Evolutionary conservation across 2,888 invertebrate genomes (phyloP).

Genomic region (Eretmocerus hayati): DNA sequence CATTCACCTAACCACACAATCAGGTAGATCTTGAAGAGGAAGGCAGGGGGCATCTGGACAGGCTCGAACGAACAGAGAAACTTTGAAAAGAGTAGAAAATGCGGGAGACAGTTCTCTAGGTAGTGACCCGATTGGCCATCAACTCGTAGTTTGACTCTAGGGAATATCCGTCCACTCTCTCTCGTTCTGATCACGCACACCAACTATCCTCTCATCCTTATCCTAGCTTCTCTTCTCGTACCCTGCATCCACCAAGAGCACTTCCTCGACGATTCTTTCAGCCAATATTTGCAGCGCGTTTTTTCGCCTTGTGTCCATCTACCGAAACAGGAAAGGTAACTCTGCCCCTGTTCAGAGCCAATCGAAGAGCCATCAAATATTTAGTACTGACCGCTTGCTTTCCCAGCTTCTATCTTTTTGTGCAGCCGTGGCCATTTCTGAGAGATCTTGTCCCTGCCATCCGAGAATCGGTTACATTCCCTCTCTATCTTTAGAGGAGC

Average conservation of each 20-base stretch:
- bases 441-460: not conserved
- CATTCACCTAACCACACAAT: too few relatives aligned
- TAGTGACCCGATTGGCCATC: constrained; percentile 40
- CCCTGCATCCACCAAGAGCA: constrained; percentile 13
- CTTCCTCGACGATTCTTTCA: constrained; percentile 19
- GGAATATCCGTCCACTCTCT: constrained; percentile 31
- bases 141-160: constrained; percentile 32
- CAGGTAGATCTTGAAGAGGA: too few relatives aligned
- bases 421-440: not conserved
- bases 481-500: constrained; percentile 28
- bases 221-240: constrained; percentile 18
- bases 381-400: constrained; percentile 35
- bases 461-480: not conserved
- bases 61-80: too few relatives aligned
- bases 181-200: constrained; percentile 17
- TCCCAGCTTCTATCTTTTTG: constrained; percentile 12
- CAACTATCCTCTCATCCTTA: constrained; percentile 32
- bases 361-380: constrained; percentile 45
- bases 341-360: too few relatives aligned
- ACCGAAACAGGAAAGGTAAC: constrained; percentile 22
- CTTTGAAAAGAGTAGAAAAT: too few relatives aligned
- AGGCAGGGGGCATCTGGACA: too few relatives aligned
- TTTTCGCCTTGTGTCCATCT: not conserved
- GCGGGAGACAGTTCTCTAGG: too few relatives aligned
- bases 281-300: constrained; percentile 10